Base-by-base conservation (phyloP, 2,113 vertebrate species). In the Toxotes chatareus region DNA sequence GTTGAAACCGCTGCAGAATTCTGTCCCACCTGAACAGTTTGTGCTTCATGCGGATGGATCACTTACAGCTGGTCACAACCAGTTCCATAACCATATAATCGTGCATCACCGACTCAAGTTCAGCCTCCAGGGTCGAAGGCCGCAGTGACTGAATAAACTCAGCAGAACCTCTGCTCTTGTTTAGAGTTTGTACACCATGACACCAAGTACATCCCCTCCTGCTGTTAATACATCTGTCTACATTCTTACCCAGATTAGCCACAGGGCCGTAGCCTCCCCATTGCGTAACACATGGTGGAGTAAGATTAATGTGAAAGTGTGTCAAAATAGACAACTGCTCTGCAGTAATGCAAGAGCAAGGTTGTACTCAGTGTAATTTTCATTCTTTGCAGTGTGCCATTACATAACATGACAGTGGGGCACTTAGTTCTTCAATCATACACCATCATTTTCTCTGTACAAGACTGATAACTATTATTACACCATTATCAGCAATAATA, bases 241-340 rank as follows among this genome's bases (percentile, higher is more conserved):
- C 79, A 66, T 72, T 72, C 79, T 67, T 53, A 49, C 36, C 19
- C 6, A 62, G 55, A 85, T 79, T 72, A 74, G 64, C 64, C 19
- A 5, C 64, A 55, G 67, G 64, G 64, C 17, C 5, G 21, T 31
- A 55, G 79, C 64, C 47, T 66, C 46, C 34, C 27, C 23, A 27
- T 82, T 72, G 65, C 59, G 69, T 57, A 79, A 79, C 70, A 61
- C 40, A 76, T 44, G 31, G 14, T 55, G 61, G 70, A 84, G 63
- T 12, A 46, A 82, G 73, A 84, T 75, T 74, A 78, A 68, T 55
- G 77, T 34, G 32, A 65, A 61, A 84, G 60, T 40, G 55, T 81
- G 75, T 85, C 71, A 79, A 73, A 62, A 79, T 63, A 75, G 57
- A 66, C 40, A 62, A n/a, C 21, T 23, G 73, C 21, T 21, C 21